Evolutionary conservation across 1,140 invertebrate genomes (phyloP).

Genomic region (Dendroctonus ponderosae): DNA sequence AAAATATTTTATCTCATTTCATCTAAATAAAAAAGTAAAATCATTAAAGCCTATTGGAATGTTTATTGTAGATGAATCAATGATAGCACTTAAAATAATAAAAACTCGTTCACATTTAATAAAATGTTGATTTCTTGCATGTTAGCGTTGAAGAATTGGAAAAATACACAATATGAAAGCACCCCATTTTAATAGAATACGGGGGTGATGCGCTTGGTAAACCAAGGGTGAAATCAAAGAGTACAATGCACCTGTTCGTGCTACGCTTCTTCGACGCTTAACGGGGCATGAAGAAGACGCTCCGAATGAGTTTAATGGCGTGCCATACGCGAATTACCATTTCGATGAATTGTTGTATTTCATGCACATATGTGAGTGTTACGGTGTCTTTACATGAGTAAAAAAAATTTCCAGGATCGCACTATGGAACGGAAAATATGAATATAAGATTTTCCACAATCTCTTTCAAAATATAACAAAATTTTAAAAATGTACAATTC

Average conservation of each 20-base stretch:
- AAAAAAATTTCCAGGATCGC: constrained; percentile 2
- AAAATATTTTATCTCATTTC: neutral
- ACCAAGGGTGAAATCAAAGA: constrained; percentile 31
- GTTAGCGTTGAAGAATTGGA: neutral
- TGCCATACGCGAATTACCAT: constrained; percentile 22
- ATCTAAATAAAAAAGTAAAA: neutral
- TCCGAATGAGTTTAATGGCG: constrained; percentile 23
- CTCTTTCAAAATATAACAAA: too few species aligned
- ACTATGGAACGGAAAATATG: neutral
- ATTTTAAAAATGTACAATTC: too few species aligned
- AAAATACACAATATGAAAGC: constrained; percentile 6
- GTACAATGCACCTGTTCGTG: constrained; percentile 32
- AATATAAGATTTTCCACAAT: too few species aligned
- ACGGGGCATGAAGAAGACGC: constrained; percentile 30
- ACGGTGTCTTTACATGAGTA: constrained; percentile 14
- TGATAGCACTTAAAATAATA: neutral
- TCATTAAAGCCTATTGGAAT: neutral
- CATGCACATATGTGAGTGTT: constrained; percentile 6
- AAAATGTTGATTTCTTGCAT: neutral
- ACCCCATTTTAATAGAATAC: constrained; percentile 21
- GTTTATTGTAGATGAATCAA: neutral
- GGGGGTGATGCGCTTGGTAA: constrained; percentile 31
- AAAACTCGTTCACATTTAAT: neutral
- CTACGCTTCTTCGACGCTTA: constrained; percentile 24
- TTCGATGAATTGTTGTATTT: constrained; percentile 12